These are phyloP conservation scores for Pipa parva DNA, from an alignment of 2,113 vertebrate genomes.

Conservation along the genomic window DNA sequence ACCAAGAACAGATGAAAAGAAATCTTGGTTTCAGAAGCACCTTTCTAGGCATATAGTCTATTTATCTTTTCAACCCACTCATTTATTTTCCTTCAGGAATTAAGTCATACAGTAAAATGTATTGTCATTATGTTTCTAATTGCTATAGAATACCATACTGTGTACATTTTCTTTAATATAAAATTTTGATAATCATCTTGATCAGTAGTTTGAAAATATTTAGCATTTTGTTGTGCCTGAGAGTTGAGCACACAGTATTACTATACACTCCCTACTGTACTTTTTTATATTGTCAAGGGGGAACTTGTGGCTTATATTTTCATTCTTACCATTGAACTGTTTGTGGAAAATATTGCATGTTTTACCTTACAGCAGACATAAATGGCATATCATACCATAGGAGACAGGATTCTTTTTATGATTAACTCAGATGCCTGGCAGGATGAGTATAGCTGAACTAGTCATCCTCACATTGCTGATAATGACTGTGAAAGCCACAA, in stretches of 20 bases:
- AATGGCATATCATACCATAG: conserved; percentile 20
- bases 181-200: too few species aligned
- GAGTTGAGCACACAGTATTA: conserved; percentile 4
- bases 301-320: conserved; percentile 32
- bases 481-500: conserved; percentile 30
- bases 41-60: too few species aligned
- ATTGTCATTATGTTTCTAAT: too few species aligned
- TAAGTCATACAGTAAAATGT: too few species aligned
- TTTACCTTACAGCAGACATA: conserved; percentile 21
- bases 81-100: too few species aligned
- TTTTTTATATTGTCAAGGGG: conserved; percentile 19
- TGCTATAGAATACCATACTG: too few species aligned
- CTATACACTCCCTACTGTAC: conserved; percentile 15
- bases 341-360: conserved; percentile 34
- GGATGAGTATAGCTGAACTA: conserved; percentile 17
- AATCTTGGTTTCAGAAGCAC: too few species aligned
- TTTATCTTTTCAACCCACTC: too few species aligned
- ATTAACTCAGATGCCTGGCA: conserved; percentile 28
- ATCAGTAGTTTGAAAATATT: too few species aligned
- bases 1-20: too few species aligned
- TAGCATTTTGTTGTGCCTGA: too few species aligned
- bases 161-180: too few species aligned
- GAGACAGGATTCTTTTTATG: conserved; percentile 19
- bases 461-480: conserved; percentile 14
- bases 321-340: conserved; percentile 25